Evolutionary conservation across 2,113 vertebrate species (phyloP), one percentile per base, ranked within the genome.

Genomic region (Pongo pygmaeus): DNA sequence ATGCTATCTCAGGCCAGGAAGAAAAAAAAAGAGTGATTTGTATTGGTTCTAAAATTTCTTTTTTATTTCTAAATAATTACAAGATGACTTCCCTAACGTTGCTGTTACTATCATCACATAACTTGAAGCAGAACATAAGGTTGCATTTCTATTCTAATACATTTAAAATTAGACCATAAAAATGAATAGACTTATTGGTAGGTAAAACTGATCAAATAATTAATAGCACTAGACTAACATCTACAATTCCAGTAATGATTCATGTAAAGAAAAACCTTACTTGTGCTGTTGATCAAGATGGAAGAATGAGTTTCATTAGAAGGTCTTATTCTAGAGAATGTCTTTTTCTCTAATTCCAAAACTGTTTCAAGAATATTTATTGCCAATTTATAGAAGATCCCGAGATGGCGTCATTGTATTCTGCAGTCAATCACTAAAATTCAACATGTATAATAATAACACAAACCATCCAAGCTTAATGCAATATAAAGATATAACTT

Each of bases 291-390:
- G 79, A 69, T 48, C 5, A 27, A 30, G 8, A 20, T 50, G 43
- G 80, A 86, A 93, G 40, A 95, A 35, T 89, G 52, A 25, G 20
- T 84, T 94, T 93, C 67, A 83, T 35, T 80, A 89, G 40, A 96
- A 61, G 35, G 5, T 20, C 48, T 4, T 70, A 20, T 48, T 88
- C 38, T 55, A 72, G 23, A 27, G 14, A 84, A 93, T 40, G 52
- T 8, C 69, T 91, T 89, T 83, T 77, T 77, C 35, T 91, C 8
- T 35, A 72, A 93, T 70, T 90, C 20, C 55, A 30, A 30, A 92
- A 93, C 32, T 64, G 3, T 77, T 89, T 43, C 40, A 92, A 35
- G 14, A 90, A 83, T 83, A 77, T 79, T 64, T 79, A 84, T 91
- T 40, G 70, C 2, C 32, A 92, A 69, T 86, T 95, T 96, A 95